Base-by-base conservation (phyloP, 2,113 vertebrate genomes). In the Brienomyrus longianalis region DNA sequence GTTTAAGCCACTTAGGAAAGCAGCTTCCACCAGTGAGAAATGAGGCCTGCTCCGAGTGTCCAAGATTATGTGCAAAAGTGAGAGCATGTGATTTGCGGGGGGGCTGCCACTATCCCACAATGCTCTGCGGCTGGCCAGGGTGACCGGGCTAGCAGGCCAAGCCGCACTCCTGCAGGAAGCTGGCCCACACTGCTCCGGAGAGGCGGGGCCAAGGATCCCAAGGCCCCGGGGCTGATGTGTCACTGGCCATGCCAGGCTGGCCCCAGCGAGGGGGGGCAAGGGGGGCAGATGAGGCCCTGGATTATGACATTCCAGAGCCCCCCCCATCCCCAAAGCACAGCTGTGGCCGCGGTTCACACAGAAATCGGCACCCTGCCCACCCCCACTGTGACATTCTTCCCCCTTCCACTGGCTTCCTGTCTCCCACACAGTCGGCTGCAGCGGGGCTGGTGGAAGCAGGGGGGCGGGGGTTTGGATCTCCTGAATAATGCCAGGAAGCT, bases 1-100 rank as follows among this genome's bases (percentile, higher is more conserved):
- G 92, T 92, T 93, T 90, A 92, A 92, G 91, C 89, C 86, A 43
- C 88, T 92, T 90, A 89, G 54, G 87, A 94, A 93, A 94, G 91
- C 90, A 70, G 93, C 92, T 93, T 93, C 91, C 51, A 88, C 66
- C 48, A 89, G 87, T 88, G 90, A 86, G 90, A 50, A 74, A 93
- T 93, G 93, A 93, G 54, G 35, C 89, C 91, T 93, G 91, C 35
- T 23, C 85, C 1, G n/a, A 70, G n/a, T 9, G 62, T n/a, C n/a
- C 10, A 70, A 3, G n/a, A n/a, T 66, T 10, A 66, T 66, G 62
- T 70, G 62, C 62, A 70, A 31, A 31, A 31, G 62, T 6, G 3
- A 80, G 74, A 43, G 35, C 74, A 19, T 80, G 74, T 80, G 74
- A 80, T 19, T 43, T 39, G 35, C 15, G 56, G 66, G 66, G 3